These are phyloP conservation scores for Stichodactyla helianthus DNA, from an alignment of 64 coral and sea anemone genomes.

Conservation along the genomic window DNA sequence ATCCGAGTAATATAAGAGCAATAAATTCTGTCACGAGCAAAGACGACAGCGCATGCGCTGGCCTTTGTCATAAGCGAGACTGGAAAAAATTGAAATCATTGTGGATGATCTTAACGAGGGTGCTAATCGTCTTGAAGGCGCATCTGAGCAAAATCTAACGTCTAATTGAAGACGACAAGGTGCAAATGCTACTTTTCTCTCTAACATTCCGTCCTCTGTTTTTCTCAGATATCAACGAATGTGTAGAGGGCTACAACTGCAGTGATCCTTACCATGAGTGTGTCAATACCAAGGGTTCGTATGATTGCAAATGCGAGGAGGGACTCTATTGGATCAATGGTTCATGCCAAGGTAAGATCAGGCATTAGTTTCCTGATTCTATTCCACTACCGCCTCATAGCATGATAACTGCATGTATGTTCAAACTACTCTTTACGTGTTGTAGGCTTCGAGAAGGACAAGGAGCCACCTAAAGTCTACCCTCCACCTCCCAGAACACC, in stretches of 20 bases:
- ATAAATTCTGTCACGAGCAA: no score
- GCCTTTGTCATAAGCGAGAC: no score
- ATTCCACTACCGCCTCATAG: no score
- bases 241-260: neutral
- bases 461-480: neutral
- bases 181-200: no score
- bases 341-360: neutral
- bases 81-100: no score
- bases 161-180: no score
- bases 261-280: neutral
- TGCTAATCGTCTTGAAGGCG: no score
- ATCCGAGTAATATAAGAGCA: no score
- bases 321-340: neutral
- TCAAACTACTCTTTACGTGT: neutral
- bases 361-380: no score
- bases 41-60: no score
- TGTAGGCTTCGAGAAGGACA: neutral
- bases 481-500: neutral
- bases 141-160: no score
- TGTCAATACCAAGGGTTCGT: constrained; percentile 20
- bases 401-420: neutral
- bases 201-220: neutral
- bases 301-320: constrained; percentile 16
- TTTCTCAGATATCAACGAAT: constrained; percentile 11
- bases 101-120: no score